Evolutionary conservation across 2,888 invertebrate species (phyloP).

Genomic region (Deroplatys truncata): DNA sequence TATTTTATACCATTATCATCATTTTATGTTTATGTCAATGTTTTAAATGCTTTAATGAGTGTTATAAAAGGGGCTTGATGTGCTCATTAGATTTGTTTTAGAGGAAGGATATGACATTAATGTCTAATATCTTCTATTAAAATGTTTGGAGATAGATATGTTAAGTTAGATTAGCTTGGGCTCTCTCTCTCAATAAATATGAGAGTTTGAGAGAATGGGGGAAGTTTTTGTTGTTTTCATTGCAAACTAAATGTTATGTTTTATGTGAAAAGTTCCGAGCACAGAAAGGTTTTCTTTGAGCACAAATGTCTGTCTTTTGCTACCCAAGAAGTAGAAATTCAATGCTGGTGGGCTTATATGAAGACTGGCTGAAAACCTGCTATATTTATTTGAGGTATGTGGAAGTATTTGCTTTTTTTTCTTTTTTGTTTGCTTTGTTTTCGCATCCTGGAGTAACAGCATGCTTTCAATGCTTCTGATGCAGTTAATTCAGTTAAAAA

Average conservation of each 20-base stretch:
- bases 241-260: neutral
- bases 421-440: neutral
- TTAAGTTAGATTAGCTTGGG: too few relatives aligned
- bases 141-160: too few relatives aligned
- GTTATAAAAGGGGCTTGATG: too few relatives aligned
- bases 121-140: too few relatives aligned
- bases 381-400: slow-evolving; percentile 6
- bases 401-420: neutral
- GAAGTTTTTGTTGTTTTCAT: neutral
- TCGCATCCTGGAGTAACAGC: neutral
- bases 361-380: slow-evolving; percentile 13
- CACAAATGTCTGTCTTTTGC: neutral
- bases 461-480: neutral
- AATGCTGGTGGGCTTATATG: neutral
- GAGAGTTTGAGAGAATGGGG: too few relatives aligned
- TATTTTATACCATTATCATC: too few relatives aligned
- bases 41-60: too few relatives aligned
- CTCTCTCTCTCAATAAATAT: too few relatives aligned
- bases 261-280: neutral
- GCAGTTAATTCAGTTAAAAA: neutral
- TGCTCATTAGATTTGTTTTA: too few relatives aligned
- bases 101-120: too few relatives aligned
- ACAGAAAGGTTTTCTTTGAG: neutral
- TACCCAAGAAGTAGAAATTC: neutral
- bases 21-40: too few relatives aligned